A percentile compares a stretch with the other conserved stretches of the same genome.
Evolutionary conservation across 1,140 invertebrate genomes (phyloP).

Genomic region (Helicoverpa armigera): DNA sequence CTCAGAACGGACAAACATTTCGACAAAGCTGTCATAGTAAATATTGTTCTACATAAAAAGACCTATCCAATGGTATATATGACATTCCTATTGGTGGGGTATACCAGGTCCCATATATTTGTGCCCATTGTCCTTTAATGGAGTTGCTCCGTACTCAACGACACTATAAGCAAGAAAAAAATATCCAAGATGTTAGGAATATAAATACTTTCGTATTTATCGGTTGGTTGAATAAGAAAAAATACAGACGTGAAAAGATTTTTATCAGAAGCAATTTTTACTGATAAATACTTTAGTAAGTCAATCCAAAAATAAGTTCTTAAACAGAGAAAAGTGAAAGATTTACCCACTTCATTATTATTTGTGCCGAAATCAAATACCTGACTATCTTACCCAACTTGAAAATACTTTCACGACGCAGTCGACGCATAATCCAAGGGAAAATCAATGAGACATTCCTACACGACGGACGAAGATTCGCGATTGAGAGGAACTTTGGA

Average conservation of each 20-base stretch:
- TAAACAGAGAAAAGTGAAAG: conserved; percentile 52
- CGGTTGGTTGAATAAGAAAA: neutral
- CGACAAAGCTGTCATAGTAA: too few relatives aligned
- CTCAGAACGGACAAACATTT: too few relatives aligned
- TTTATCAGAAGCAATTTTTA: neutral
- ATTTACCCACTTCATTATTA: conserved; percentile 78
- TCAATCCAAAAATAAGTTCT: too few relatives aligned
- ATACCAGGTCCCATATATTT: too few relatives aligned
- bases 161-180: neutral
- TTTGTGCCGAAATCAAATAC: conserved; percentile 68
- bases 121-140: too few relatives aligned
- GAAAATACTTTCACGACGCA: conserved; percentile 75
- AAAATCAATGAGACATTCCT: conserved; percentile 76
- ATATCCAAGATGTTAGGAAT: neutral
- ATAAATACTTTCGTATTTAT: neutral
- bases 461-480: conserved; percentile 61
- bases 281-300: neutral
- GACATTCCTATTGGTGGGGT: too few relatives aligned
- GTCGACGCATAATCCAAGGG: conserved; percentile 59
- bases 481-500: conserved; percentile 64
- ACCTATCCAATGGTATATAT: too few relatives aligned
- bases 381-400: conserved; percentile 54
- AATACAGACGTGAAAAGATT: neutral
- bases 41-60: too few relatives aligned
- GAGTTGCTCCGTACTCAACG: conserved; percentile 20